These are phyloP conservation scores for Strigamia crassipes DNA, from an alignment of 2,888 invertebrate genomes.

Conservation along the genomic window DNA sequence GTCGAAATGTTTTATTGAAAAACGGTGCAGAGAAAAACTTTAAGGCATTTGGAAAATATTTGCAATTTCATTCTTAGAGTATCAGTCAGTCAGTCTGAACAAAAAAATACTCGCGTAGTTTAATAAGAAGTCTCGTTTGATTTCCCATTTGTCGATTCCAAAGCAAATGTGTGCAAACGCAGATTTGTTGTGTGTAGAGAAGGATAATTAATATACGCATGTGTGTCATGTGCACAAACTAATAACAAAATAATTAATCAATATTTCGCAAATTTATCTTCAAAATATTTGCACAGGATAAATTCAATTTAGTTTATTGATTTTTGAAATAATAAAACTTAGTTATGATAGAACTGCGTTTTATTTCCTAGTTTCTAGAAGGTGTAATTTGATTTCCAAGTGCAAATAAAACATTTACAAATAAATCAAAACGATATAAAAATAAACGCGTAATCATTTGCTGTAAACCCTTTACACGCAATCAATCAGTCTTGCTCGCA, in stretches of 20 bases:
- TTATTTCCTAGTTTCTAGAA: neutral
- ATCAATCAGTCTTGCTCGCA: conserved; percentile 25
- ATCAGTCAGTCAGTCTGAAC: neutral
- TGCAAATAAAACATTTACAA: neutral
- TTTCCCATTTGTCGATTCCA: neutral
- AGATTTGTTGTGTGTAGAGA: neutral
- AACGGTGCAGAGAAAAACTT: conserved; percentile 7
- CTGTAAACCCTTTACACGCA: conserved; percentile 18
- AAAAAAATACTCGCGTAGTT: neutral
- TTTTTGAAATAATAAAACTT: neutral
- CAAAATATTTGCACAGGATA: neutral
- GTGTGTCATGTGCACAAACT: conserved; percentile 42
- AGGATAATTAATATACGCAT: conserved; percentile 31
- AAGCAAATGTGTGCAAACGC: conserved; percentile 18
- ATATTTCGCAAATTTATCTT: neutral
- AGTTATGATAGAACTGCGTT: neutral
- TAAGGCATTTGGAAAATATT: conserved; percentile 34
- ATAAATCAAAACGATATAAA: conserved; percentile 22
- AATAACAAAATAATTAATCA: conserved; percentile 35
- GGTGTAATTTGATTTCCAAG: neutral
- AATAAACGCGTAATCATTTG: neutral
- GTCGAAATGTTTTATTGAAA: conserved; percentile 18
- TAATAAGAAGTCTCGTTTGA: conserved; percentile 28
- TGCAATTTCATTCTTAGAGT: conserved; percentile 28
- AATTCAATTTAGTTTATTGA: neutral